Base-by-base conservation (phyloP, 2,797 vertebrate species). In the Parambassis ranga region DNA sequence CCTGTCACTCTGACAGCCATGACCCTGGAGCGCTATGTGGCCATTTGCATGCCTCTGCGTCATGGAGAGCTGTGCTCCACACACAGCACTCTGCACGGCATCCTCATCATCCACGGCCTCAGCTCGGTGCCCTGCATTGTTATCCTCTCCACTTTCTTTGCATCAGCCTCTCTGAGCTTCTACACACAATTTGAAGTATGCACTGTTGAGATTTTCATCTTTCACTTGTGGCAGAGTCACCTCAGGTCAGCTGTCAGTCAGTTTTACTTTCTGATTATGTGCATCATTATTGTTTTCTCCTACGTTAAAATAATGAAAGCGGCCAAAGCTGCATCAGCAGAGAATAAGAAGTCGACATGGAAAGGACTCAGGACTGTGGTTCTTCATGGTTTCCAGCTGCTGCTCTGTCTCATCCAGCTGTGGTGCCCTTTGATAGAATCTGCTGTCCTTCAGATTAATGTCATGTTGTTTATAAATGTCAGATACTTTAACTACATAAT, bases 11-110 rank as follows among this genome's bases (percentile, higher is more conserved):
- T 90, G 33, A 86, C 72, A 31, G 79, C 66, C 3, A 89, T 87
- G 88, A 87, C 79, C 3, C 62, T 89, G 60, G 87, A 90, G 62
- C 81, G 84, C 1, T 90, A 80, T 4, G 81, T 87, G 32, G 86
- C 85, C 8, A 73, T 89, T 33, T 89, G 85, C 59, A 61, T 88
- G 62, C 89, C 87, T 2, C 61, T 89, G 38, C 68, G 48, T 1
- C 87, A 90, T 16, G 59, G 53, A 41, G 51, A 78, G 36, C 62
- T 88, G 10, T 78, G 82, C 61, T 75, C 64, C 2, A 18, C 16
- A 11, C 43, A 3, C 23, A 68, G 30, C 0, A 4, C 63, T 16
- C 2, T 76, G 20, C 19, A 35, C 8, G 52, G 39, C 8, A 59
- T 89, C 53, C 52, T 79, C 24, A 33, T 84, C 9, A 71, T 89